Evolutionary conservation across 2,113 vertebrate species (phyloP).

Genomic region (Diadophis punctatus): DNA sequence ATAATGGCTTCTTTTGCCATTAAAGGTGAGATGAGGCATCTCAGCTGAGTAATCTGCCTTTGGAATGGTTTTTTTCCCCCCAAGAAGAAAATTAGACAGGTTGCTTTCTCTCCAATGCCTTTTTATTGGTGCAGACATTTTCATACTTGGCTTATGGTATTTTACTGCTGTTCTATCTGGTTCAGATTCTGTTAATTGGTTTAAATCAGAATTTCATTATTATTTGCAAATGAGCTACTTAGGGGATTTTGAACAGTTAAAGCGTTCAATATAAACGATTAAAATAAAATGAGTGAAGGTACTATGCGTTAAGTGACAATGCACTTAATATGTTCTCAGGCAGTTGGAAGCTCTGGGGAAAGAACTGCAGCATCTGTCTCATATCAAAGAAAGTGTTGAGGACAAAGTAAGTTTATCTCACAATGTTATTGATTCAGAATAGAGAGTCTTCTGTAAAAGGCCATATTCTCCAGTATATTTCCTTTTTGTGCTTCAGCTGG

Average conservation of each 20-base stretch:
- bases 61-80: neutral
- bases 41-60: neutral
- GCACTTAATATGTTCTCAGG: conserved; percentile 65
- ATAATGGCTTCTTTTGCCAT: neutral
- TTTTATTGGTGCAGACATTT: neutral
- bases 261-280: neutral
- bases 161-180: neutral
- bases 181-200: neutral
- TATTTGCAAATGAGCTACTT: neutral
- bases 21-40: neutral
- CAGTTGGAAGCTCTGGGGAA: conserved; percentile 93
- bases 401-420: conserved; percentile 80
- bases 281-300: neutral
- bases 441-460: neutral
- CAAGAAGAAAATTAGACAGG: neutral
- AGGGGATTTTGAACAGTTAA: neutral
- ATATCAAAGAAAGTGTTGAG: conserved; percentile 95
- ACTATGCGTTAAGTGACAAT: neutral
- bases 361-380: conserved; percentile 92
- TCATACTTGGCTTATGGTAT: neutral
- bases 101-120: neutral
- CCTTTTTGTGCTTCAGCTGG: conserved; percentile 74
- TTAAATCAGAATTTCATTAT: neutral
- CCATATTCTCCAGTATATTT: neutral
- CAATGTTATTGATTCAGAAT: neutral